These are phyloP conservation scores for Protaetia brevitarsis DNA, from an alignment of 1,140 invertebrate genomes.

Conservation along the genomic window DNA sequence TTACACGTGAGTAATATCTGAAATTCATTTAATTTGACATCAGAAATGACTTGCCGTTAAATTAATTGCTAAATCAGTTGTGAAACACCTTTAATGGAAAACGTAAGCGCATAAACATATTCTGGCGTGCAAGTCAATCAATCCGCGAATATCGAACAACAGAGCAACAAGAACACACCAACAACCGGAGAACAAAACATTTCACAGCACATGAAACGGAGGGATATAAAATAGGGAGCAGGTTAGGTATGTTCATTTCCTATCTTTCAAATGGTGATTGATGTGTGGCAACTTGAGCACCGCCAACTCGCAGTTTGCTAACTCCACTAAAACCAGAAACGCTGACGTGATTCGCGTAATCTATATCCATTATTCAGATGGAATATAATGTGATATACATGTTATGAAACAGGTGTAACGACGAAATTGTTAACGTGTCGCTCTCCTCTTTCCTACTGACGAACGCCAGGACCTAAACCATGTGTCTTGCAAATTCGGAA, in stretches of 20 bases:
- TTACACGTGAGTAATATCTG: not conserved
- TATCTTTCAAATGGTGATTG: slow-evolving; percentile 45
- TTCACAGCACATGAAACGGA: slow-evolving; percentile 36
- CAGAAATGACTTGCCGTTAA: slow-evolving; percentile 4
- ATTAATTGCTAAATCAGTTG: slow-evolving; percentile 22
- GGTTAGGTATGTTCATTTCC: slow-evolving; percentile 44
- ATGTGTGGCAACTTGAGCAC: slow-evolving; percentile 35
- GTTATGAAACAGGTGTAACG: not conserved
- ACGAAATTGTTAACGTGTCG: not conserved
- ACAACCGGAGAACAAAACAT: slow-evolving; percentile 13
- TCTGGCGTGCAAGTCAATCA: slow-evolving; percentile 43
- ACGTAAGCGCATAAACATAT: slow-evolving; percentile 16
- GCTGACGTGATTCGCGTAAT: slow-evolving; percentile 19
- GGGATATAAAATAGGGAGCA: slow-evolving; percentile 37
- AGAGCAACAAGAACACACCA: slow-evolving; percentile 33
- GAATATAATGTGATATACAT: not conserved
- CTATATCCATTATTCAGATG: slow-evolving; percentile 15
- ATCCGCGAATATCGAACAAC: slow-evolving; percentile 30
- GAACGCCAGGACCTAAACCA: too few species aligned
- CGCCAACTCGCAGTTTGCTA: slow-evolving; percentile 7
- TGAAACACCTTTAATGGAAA: slow-evolving; percentile 10
- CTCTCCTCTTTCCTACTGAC: too few species aligned
- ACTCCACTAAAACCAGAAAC: slow-evolving; percentile 12
- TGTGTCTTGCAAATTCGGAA: slow-evolving; percentile 2
- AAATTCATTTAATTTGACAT: not conserved